Evolutionary conservation across 2,888 invertebrate species (phyloP), one percentile per base, ranked within the genome.

Genomic region (Nomada ferruginata): DNA sequence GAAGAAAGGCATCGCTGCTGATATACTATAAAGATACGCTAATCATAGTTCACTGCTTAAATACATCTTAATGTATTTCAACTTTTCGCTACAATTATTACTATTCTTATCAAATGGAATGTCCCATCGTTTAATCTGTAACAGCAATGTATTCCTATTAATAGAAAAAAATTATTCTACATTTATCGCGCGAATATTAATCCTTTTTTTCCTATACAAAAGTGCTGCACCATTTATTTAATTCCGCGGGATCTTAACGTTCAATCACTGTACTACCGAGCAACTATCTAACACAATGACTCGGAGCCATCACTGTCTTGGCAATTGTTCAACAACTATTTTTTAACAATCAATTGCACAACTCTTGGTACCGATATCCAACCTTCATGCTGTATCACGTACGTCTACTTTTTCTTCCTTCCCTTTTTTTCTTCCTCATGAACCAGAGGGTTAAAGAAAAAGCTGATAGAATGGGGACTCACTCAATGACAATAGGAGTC

Each of bases 401-500:
- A 9, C 1, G 36, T 15, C 52, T 61, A 42, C 7, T 42, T 61
- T 13, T 50, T 29, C 61, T 13, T 36, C 5, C 36, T 36, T 36
- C 36, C 7, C 7, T 36, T 36, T 36, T 36, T 36, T 36, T 1
- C 5, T 0, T 36, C 36, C 36, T 7, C 36, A n/a, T 42, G 42
- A 63, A n/a, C 42, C 36, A 63, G 10, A 36, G 18, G 47, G 15
- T 13, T n/a, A 42, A 11, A 23, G 26, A 18, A 66, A 36, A 29
- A n/a, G 23, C 5, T 11, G 42, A 23, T 60, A 13, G 44, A 26
- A 23, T 5, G 2, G 20, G 18, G 47, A 79, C 88, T 86, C 76
- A 87, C 87, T 75, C 11, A 55, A 13, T 2, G 86, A 23, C 13
- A 84, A 61, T 29, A 88, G 55, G 3, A 84, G 13, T 44, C 57